A percentile compares a stretch with the other conserved stretches of the same genome.
phyloP scores from a whole-genome alignment of 2,888 invertebrate species.

The Lissonota sp. region DNA sequence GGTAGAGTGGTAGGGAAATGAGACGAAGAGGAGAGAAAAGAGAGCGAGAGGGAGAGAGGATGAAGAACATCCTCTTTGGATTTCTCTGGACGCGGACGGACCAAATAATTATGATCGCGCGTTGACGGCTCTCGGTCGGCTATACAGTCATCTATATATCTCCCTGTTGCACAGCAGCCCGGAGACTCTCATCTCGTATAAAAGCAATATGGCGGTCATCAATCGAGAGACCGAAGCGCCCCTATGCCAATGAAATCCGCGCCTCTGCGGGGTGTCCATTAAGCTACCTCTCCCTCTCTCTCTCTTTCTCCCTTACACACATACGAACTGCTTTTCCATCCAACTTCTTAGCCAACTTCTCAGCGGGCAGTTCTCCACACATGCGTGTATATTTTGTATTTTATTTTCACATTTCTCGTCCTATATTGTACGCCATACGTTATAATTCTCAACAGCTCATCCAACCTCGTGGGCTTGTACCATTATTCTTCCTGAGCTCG shows the following conservation, averaged over 20 bases:
- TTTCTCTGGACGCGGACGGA: constrained; percentile 49
- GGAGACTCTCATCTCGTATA: constrained; percentile 74
- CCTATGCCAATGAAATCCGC: constrained; percentile 65
- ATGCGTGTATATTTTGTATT: constrained; percentile 1
- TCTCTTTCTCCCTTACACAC: constrained; percentile 34
- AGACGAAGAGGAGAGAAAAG: constrained; percentile 30
- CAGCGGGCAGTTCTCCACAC: constrained; percentile 43
- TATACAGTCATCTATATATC: constrained; percentile 26
- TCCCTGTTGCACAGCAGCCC: constrained; percentile 60
- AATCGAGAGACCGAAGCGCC: constrained; percentile 67
- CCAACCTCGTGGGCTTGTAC: constrained; percentile 37
- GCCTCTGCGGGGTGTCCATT: constrained; percentile 77
- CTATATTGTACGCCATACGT: constrained; percentile 52
- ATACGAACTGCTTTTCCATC: constrained; percentile 26
- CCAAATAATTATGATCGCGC: constrained; percentile 76
- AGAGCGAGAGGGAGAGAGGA: constrained; percentile 19
- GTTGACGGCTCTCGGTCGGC: constrained; percentile 78
- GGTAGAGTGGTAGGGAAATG: constrained; percentile 18
- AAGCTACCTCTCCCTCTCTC: constrained; percentile 61
- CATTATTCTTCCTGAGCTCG: constrained; percentile 45
- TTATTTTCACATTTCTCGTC: constrained; percentile 35
- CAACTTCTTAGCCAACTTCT: constrained; percentile 36
- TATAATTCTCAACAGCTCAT: constrained; percentile 54
- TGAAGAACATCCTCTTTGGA: constrained; percentile 40
- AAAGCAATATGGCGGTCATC: constrained; percentile 79